Percentiles rank a stretch among this genome's conserved stretches.
Evolutionary conservation across 2,797 vertebrate genomes (phyloP).

Genomic region (Prionace glauca): DNA sequence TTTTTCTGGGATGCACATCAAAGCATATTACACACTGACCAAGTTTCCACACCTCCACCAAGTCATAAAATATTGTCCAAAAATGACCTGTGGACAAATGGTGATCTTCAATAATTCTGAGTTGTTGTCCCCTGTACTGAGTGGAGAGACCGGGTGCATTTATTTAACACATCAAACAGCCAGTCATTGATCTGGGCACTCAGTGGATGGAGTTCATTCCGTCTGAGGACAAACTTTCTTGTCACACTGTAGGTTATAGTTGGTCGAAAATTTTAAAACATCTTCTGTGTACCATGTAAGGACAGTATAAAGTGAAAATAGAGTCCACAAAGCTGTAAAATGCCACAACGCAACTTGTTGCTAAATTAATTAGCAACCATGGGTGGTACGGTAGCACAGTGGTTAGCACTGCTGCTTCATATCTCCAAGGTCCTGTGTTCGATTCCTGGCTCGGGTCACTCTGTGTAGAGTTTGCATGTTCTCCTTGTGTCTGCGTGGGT

Average conservation of each 20-base stretch:
- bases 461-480: too few species aligned
- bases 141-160: neutral
- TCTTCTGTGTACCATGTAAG: neutral
- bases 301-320: neutral
- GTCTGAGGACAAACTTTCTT: too few species aligned
- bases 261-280: neutral
- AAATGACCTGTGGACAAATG: neutral
- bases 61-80: neutral
- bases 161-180: neutral
- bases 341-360: neutral
- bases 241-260: neutral
- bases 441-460: too few species aligned
- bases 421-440: too few species aligned
- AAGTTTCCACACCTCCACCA: neutral
- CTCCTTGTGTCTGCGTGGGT: too few species aligned
- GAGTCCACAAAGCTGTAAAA: neutral
- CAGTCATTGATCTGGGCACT: neutral
- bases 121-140: neutral
- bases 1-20: neutral
- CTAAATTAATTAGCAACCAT: neutral
- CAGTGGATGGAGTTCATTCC: neutral
- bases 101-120: neutral
- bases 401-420: too few species aligned
- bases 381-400: too few species aligned
- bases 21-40: neutral